Evolutionary conservation across 92 coral and sea anemone species (phyloP).

Genomic region (Micromussa lordhowensis): DNA sequence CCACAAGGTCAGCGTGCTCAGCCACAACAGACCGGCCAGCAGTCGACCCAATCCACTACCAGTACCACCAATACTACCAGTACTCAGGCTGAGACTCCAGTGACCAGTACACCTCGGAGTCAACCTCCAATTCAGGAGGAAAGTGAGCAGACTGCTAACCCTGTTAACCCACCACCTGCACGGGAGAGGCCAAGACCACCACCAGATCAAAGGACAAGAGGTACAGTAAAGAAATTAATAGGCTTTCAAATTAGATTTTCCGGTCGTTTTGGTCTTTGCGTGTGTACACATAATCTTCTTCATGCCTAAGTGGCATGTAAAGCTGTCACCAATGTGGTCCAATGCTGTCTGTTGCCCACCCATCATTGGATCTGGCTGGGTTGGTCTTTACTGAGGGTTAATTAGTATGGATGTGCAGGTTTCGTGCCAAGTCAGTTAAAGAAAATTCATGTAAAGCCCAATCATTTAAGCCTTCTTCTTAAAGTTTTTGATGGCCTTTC

Average conservation of each 20-base stretch:
- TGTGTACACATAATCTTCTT: too few species aligned
- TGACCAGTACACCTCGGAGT: constrained; percentile 3
- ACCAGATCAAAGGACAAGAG: constrained; percentile 24
- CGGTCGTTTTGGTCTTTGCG: too few species aligned
- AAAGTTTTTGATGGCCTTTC: too few species aligned
- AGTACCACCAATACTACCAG: constrained; percentile 26
- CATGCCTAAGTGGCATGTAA: too few species aligned
- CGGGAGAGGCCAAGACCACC: constrained; percentile 11
- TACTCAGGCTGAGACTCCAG: constrained; percentile 3
- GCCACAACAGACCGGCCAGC: constrained; percentile 51
- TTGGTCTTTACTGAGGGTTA: background rate
- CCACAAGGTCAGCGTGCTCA: constrained; percentile 69
- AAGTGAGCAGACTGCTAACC: constrained; percentile 2
- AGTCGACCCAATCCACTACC: constrained; percentile 14
- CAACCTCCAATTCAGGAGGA: constrained; percentile 5
- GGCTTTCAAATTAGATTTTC: background rate
- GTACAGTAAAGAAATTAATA: background rate
- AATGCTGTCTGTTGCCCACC: too few species aligned
- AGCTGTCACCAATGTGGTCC: too few species aligned
- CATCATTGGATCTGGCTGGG: background rate
- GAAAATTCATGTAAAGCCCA: too few species aligned
- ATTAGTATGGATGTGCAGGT: background rate
- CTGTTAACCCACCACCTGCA: constrained; percentile 20
- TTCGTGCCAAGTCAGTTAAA: background rate
- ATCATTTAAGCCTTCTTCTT: too few species aligned